phyloP scores from a whole-genome alignment of 2,797 vertebrate species.

The Xiphophorus birchmanni region DNA sequence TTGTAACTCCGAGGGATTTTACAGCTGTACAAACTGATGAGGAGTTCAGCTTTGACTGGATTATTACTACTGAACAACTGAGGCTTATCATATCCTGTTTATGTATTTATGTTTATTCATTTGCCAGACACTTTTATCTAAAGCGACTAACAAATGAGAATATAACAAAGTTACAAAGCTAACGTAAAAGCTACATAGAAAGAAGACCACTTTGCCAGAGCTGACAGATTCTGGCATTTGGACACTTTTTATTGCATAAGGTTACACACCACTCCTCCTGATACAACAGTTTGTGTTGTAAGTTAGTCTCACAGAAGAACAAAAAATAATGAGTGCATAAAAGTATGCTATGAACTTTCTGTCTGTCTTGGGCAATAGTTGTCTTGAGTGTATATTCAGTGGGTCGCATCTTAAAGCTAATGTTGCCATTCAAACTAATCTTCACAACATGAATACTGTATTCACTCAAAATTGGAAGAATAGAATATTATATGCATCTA shows the following conservation, averaged over 20 bases:
- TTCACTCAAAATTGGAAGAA: background rate
- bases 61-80: background rate
- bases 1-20: background rate
- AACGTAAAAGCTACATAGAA: background rate
- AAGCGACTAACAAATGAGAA: background rate
- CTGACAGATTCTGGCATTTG: background rate
- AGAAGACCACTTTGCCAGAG: background rate
- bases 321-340: background rate
- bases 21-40: background rate
- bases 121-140: background rate
- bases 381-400: too few species aligned
- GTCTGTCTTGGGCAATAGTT: background rate
- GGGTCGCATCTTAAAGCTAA: too few species aligned
- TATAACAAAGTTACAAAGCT: background rate
- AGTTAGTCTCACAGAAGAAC: background rate
- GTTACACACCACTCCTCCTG: background rate
- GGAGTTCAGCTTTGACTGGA: background rate
- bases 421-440: background rate
- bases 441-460: background rate
- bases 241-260: background rate
- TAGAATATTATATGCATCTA: too few species aligned
- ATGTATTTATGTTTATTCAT: background rate
- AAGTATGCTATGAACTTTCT: background rate
- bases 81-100: background rate
- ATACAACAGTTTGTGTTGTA: background rate